Conservation (phyloP, 2,113 vertebrate genomes). For the Petrocephalus zakoni region DNA sequence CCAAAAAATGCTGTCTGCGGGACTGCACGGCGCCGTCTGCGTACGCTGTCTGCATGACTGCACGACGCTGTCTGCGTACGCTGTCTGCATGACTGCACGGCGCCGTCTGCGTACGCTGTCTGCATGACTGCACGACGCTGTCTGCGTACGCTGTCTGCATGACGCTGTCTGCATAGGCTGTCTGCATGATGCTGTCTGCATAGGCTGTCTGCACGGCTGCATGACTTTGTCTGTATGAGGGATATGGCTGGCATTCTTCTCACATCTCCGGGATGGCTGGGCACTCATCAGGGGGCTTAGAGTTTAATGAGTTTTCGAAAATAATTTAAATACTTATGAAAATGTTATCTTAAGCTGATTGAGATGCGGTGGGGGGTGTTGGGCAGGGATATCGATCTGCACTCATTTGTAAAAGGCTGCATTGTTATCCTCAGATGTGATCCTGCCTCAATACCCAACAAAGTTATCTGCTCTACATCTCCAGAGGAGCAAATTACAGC, state of each 20-base stretch:
- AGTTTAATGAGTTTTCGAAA: constrained; percentile 1
- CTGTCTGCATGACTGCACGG: too few species aligned
- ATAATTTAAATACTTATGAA: constrained; percentile 17
- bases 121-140: too few species aligned
- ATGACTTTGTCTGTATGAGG: not conserved
- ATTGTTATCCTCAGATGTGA: constrained; percentile 4
- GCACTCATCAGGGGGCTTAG: not conserved
- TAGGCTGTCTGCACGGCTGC: too few species aligned
- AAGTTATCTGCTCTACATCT: not conserved
- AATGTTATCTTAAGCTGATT: constrained; percentile 7
- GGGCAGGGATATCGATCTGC: not conserved
- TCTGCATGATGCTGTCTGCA: too few species aligned
- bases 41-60: too few species aligned
- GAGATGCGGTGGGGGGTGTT: not conserved
- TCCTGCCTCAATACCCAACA: not conserved
- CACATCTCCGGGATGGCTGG: not conserved
- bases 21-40: too few species aligned
- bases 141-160: too few species aligned
- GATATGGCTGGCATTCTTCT: not conserved
- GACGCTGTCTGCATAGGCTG: not conserved
- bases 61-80: too few species aligned
- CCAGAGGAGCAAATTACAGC: not conserved
- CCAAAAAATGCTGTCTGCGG: not conserved
- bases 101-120: not conserved
- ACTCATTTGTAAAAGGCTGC: not conserved